phyloP scores from a whole-genome alignment of 64 coral and sea anemone species.

The Acropora yongei region DNA sequence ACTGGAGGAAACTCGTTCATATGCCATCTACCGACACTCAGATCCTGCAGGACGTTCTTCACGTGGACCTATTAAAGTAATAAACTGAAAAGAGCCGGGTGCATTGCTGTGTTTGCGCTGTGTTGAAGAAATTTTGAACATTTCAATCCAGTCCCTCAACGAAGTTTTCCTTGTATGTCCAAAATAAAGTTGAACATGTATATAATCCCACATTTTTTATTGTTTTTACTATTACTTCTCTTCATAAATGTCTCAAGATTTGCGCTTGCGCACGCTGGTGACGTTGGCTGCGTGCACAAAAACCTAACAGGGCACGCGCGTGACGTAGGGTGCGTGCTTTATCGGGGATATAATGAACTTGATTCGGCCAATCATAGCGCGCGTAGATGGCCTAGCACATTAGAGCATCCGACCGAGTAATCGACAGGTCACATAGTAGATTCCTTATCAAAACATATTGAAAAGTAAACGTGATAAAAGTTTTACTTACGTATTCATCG shows the following conservation, averaged over 20 bases:
- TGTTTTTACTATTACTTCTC: not conserved
- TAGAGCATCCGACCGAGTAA: not conserved
- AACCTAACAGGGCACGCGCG: not conserved
- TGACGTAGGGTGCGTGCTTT: not conserved
- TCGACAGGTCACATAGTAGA: not conserved
- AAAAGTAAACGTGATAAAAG: not conserved
- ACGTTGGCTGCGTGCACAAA: not conserved
- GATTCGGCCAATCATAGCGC: not conserved
- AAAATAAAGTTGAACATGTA: not conserved
- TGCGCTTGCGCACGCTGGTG: not conserved
- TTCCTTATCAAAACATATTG: not conserved
- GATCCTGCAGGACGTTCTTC: not conserved
- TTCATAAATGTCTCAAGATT: not conserved
- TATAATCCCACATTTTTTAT: not conserved
- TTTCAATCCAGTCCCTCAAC: not conserved
- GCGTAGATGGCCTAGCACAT: not conserved
- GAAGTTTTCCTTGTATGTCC: not conserved
- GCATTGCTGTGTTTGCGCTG: not conserved
- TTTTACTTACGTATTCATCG: conserved; percentile 89
- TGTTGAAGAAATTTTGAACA: not conserved
- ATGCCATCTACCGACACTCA: not conserved
- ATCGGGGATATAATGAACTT: not conserved
- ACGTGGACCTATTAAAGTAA: not conserved
- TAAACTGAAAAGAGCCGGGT: not conserved
- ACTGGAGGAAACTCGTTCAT: not conserved